phyloP scores from a whole-genome alignment of 2,888 invertebrate genomes.

The Falcaria lacertinaria region DNA sequence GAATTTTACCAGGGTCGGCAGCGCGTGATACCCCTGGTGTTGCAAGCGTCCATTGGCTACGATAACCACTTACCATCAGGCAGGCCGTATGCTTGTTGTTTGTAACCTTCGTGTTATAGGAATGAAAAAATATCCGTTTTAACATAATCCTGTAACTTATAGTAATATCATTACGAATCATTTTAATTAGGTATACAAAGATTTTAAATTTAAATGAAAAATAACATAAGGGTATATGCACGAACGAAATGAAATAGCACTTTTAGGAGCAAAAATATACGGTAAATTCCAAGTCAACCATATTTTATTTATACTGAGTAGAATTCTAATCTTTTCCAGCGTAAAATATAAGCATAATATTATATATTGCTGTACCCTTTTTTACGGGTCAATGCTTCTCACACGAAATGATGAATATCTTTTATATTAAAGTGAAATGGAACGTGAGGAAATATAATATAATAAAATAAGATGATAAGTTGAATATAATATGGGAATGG shows the following conservation, averaged over 20 bases:
- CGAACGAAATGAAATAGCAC: background rate
- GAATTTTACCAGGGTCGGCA: too few relatives aligned
- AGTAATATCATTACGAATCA: too few relatives aligned
- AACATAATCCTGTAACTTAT: too few relatives aligned
- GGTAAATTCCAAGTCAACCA: background rate
- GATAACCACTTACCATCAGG: too few relatives aligned
- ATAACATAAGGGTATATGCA: too few relatives aligned
- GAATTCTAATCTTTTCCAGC: background rate
- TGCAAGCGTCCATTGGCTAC: too few relatives aligned
- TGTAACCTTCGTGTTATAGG: too few relatives aligned
- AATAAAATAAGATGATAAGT: background rate
- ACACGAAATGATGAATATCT: slow-evolving; percentile 21
- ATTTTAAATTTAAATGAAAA: too few relatives aligned
- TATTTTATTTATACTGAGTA: background rate
- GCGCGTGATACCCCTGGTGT: too few relatives aligned
- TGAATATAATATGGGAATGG: background rate
- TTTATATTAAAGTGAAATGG: slow-evolving; percentile 12
- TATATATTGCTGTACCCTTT: slow-evolving; percentile 12
- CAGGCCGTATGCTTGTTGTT: too few relatives aligned
- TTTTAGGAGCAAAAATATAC: background rate
- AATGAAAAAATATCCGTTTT: too few relatives aligned
- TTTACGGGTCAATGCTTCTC: slow-evolving; percentile 20
- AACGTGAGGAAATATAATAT: slow-evolving; percentile 1
- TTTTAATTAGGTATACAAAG: background rate
- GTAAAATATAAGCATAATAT: slow-evolving; percentile 9